Evolutionary conservation across 2,797 vertebrate genomes (phyloP), one percentile per base, ranked within the genome.

Genomic region (Chrosomus eos): DNA sequence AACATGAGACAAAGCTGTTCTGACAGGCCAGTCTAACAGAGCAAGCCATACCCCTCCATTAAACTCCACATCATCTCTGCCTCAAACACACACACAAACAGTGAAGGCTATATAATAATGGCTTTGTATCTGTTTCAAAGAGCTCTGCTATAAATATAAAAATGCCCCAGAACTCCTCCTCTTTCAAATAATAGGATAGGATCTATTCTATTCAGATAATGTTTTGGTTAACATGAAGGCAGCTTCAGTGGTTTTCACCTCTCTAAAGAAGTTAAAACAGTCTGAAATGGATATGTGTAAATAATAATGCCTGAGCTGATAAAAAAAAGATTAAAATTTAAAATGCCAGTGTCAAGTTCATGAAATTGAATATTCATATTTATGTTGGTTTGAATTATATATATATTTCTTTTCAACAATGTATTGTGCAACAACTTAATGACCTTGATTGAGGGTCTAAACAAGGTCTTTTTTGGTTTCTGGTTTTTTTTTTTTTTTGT

Each of bases 1-100:
- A 97, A 99, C 97, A 98, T 99, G 98, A 99, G 97, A 98, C 97
- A 99, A 99, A 99, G 97, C 97, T 97, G 94, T 98, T 98, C 95
- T 98, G 97, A 98, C 97, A 96, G 97, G 96, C 97, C 96, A 95
- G 97, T 98, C 96, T 98, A 97, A 98, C 97, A 96, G 96, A 98
- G 97, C 96, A 98, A 97, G 95, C 86, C 88, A 72, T 86, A 87
- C 82, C 87, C 88, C 79, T 89, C 88, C 89, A 88, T 88, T 90
- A 90, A 87, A 85, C 89, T 84, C 89, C 84, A 89, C 79, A 64
- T 71, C 85, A 72, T 78, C 51, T 80, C 80, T 80, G 48, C 71
- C 70, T 76, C 83, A 64, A 78, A 80, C 72, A 55, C 58, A 71
- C 86, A 86, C 71, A 74, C 81, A 79, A 82, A 84, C 80, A 73